These are phyloP conservation scores for Pheosia tremula DNA, from an alignment of 2,888 invertebrate genomes.

Conservation along the genomic window DNA sequence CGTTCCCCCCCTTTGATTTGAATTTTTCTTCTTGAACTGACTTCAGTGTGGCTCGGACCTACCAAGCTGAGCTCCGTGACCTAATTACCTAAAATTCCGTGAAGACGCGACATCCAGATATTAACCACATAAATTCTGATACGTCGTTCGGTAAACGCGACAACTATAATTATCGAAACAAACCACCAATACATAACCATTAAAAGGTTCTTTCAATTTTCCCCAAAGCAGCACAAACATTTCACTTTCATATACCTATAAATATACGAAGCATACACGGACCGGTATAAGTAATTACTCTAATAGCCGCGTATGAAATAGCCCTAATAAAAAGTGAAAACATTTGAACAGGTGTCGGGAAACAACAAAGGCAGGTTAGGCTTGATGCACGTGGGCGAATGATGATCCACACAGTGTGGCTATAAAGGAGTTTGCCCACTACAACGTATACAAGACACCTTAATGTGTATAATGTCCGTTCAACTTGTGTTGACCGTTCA, in stretches of 20 bases:
- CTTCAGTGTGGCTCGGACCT: too few relatives aligned
- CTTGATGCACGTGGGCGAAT: not conserved
- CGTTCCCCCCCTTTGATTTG: too few relatives aligned
- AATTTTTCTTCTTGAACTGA: too few relatives aligned
- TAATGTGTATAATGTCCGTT: too few relatives aligned
- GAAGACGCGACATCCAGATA: too few relatives aligned
- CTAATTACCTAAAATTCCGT: too few relatives aligned
- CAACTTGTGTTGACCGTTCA: too few relatives aligned
- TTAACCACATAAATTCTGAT: not conserved
- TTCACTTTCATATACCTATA: slow-evolving; percentile 1
- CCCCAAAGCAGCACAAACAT: not conserved
- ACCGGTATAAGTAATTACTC: slow-evolving; percentile 31
- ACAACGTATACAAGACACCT: too few relatives aligned
- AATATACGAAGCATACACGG: slow-evolving; percentile 18
- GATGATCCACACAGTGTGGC: not conserved
- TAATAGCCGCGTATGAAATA: slow-evolving; percentile 42
- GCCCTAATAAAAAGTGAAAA: slow-evolving; percentile 59
- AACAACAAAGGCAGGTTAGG: not conserved
- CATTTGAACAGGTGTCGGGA: slow-evolving; percentile 10
- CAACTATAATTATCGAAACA: not conserved
- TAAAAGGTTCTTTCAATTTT: not conserved
- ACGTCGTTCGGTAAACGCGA: not conserved
- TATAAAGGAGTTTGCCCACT: too few relatives aligned
- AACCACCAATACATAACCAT: not conserved
- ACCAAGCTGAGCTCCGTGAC: too few relatives aligned